Percentiles rank a stretch among this genome's conserved stretches.
Evolutionary conservation across 35 echinoderm and acorn worm genomes (phyloP).

Genomic region (Acanthaster planci): DNA sequence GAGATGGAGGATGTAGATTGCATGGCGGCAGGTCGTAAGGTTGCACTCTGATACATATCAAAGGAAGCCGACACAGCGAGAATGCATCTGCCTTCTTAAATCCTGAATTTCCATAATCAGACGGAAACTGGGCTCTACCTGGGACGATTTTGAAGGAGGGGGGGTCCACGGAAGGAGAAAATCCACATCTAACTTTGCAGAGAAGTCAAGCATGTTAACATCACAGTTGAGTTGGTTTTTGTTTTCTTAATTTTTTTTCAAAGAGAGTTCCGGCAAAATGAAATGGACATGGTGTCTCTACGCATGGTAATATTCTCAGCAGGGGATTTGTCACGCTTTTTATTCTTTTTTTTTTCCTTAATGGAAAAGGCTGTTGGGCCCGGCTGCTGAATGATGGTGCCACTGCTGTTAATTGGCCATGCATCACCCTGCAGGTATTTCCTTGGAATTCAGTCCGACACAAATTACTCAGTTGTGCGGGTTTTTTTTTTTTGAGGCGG

Average conservation of each 20-base stretch:
- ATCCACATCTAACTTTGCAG: neutral
- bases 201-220: conserved; percentile 1
- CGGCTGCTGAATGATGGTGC: neutral
- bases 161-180: neutral
- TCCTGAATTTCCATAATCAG: neutral
- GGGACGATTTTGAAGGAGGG: neutral
- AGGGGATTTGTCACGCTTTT: neutral
- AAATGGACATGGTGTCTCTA: no score
- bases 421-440: conserved; percentile 3
- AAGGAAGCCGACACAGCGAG: conserved; percentile 7
- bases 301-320: neutral
- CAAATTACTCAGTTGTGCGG: neutral
- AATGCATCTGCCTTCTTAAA: conserved; percentile 33
- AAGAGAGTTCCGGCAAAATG: no score
- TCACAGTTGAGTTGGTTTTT: no score
- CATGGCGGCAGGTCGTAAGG: conserved; percentile 9
- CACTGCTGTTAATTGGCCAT: conserved; percentile 11
- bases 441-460: conserved; percentile 5
- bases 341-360: neutral
- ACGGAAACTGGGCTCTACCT: neutral
- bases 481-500: neutral
- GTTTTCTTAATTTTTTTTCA: no score
- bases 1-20: conserved; percentile 20
- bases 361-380: neutral
- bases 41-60: conserved; percentile 26